Evolutionary conservation across 2,888 invertebrate species (phyloP), one percentile per base, ranked within the genome.

Genomic region (Harmothoe impar): DNA sequence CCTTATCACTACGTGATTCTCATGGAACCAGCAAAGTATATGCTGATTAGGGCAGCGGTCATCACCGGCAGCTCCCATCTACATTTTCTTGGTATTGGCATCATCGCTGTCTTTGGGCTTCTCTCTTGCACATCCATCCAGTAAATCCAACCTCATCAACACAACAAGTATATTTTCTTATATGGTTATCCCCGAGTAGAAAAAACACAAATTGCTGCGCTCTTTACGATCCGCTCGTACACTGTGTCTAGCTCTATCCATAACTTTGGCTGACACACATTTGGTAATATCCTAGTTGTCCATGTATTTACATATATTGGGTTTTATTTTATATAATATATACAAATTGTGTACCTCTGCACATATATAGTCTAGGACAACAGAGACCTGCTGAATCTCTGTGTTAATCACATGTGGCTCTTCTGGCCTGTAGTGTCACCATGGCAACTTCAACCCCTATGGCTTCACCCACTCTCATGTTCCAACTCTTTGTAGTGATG

Each of bases 371-470:
- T 72, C 72, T 72, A 72, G 72, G 72, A 29, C 29, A 25, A 29
- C 72, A 72, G 72, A 29, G 72, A 29, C 29, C 15, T 15, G 23
- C 7, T 62, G 20, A n/a, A n/a, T 72, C 29, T 72, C 29, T 72
- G 72, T 29, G 31, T 72, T n/a, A 25, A 72, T 72, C 72, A 72
- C 72, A 72, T 72, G 72, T 72, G 72, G 72, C 62, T 62, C 20
- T 3, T n/a, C 23, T 7, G 17, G 72, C 43, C 43, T 43, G 72
- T 29, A 3, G 72, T 29, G 15, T 29, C 3, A 15, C 29, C 72
- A 7, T 15, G 31, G 72, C 43, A n/a, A 20, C 62, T 3, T n/a
- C 20, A 20, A 62, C 5, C 62, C n/a, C 23, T n/a, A n/a, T 3
- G 62, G n/a, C 1, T n/a, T 3, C 62, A n/a, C 62, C 10, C 62